Percentiles rank a stretch among this genome's conserved stretches.
Evolutionary conservation across 64 coral and sea anemone species (phyloP).

Genomic region (Pocillopora damicornis): DNA sequence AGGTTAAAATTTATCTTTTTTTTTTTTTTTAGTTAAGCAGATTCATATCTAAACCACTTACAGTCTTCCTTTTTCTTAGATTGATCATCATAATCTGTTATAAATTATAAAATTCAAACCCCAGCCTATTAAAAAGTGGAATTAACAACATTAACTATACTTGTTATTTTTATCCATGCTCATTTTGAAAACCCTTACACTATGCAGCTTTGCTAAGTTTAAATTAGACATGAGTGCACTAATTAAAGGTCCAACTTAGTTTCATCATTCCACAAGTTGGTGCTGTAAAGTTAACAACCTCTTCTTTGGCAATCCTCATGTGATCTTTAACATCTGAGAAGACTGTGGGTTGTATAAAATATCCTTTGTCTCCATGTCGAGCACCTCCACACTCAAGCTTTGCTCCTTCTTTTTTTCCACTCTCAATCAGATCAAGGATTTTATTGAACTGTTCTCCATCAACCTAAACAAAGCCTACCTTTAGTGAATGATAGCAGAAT

Average conservation of each 20-base stretch:
- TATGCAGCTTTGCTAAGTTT: too few relatives aligned
- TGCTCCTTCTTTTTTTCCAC: conserved; percentile 90
- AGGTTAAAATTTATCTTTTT: neutral
- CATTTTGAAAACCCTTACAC: too few relatives aligned
- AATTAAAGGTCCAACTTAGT: too few relatives aligned
- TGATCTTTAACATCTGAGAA: conserved; percentile 82
- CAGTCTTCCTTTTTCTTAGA: too few relatives aligned
- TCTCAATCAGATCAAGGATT: conserved; percentile 88
- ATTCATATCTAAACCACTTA: too few relatives aligned
- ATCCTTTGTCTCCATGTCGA: conserved; percentile 76
- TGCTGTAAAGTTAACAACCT: conserved; percentile 36
- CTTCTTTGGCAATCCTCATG: conserved; percentile 93
- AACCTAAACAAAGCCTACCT: conserved; percentile 40
- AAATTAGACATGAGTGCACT: neutral
- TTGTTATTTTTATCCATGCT: too few relatives aligned
- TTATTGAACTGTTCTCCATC: conserved; percentile 86
- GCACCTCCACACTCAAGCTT: conserved; percentile 80
- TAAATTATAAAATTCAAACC: too few relatives aligned
- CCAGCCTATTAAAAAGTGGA: too few relatives aligned
- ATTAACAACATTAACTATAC: too few relatives aligned
- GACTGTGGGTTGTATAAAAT: conserved; percentile 85
- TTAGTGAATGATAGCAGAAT: too few relatives aligned
- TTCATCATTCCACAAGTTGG: neutral
- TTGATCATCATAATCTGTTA: too few relatives aligned
- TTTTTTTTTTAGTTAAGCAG: too few relatives aligned